Percentiles rank a stretch among this genome's conserved stretches.
These are phyloP conservation scores for Tyrannus savana DNA, from an alignment of 2,113 vertebrate genomes.

Conservation along the genomic window DNA sequence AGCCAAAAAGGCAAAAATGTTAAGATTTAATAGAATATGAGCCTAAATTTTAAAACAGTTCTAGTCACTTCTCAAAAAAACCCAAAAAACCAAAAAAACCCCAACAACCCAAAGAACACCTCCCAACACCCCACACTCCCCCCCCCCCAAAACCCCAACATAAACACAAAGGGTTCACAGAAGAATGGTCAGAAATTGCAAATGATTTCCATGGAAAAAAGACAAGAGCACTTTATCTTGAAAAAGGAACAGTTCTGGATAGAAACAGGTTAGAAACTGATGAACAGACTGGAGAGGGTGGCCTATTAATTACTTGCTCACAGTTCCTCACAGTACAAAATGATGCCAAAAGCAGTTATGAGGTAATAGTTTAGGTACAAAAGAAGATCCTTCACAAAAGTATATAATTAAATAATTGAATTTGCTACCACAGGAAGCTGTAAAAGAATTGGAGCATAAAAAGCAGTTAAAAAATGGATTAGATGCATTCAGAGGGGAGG, in stretches of 20 bases:
- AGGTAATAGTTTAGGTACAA: not conserved
- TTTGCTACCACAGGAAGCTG: not conserved
- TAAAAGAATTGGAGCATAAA: not conserved
- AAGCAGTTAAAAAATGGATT: not conserved
- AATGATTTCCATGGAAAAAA: not conserved
- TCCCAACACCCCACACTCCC: too few relatives aligned
- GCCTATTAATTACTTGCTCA: not conserved
- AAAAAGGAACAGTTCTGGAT: not conserved
- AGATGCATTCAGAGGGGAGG: not conserved
- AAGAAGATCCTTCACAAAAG: not conserved
- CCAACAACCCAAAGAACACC: not conserved
- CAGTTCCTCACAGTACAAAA: not conserved
- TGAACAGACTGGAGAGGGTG: not conserved
- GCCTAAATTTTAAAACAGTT: not conserved
- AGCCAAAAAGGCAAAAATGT: not conserved
- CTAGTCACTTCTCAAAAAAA: not conserved
- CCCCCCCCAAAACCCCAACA: not conserved
- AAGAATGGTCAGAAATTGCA: not conserved
- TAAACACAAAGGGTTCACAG: not conserved
- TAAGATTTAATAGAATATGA: not conserved
- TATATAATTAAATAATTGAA: not conserved
- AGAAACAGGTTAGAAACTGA: not conserved
- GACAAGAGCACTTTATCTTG: not conserved
- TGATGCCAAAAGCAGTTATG: not conserved
- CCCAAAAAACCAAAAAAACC: not conserved